Percentiles rank a stretch among this genome's conserved stretches.
Conservation (phyloP, 1,140 invertebrate species). For the Psix sp. region DNA sequence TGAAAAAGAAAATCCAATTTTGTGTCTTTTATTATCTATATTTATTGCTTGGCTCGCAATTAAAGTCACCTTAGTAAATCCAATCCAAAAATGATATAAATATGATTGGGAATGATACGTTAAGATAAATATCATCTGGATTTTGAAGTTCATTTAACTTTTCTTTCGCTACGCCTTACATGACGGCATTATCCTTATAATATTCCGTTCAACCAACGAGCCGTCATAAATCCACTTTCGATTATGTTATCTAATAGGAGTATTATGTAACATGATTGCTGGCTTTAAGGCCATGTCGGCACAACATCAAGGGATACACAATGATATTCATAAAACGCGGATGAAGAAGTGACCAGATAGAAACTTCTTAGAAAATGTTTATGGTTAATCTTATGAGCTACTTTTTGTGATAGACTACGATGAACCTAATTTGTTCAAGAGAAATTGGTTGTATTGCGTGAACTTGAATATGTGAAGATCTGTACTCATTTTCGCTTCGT, state of each 20-base stretch:
- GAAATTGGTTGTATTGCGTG: too few species aligned
- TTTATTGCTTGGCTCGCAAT: slow-evolving; percentile 1
- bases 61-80: neutral
- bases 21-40: neutral
- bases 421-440: too few species aligned
- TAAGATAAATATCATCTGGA: slow-evolving; percentile 16
- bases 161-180: slow-evolving; percentile 31
- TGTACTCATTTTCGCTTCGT: slow-evolving; percentile 52
- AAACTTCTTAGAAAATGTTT: too few species aligned
- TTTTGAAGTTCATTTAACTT: slow-evolving; percentile 44
- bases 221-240: slow-evolving; percentile 75
- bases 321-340: slow-evolving; percentile 48
- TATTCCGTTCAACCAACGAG: slow-evolving; percentile 60
- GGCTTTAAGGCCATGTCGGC: slow-evolving; percentile 68
- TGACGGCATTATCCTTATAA: slow-evolving; percentile 44
- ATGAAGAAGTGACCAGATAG: slow-evolving; percentile 36
- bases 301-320: slow-evolving; percentile 54
- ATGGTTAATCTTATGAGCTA: too few species aligned
- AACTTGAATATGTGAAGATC: too few species aligned
- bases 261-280: slow-evolving; percentile 75
- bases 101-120: slow-evolving; percentile 5
- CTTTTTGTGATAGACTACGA: too few species aligned
- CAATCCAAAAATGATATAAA: too few species aligned
- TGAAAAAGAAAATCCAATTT: slow-evolving; percentile 15
- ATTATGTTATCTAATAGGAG: slow-evolving; percentile 76